Base-by-base conservation (phyloP, 2,888 invertebrate species). In the Thumatha senex region DNA sequence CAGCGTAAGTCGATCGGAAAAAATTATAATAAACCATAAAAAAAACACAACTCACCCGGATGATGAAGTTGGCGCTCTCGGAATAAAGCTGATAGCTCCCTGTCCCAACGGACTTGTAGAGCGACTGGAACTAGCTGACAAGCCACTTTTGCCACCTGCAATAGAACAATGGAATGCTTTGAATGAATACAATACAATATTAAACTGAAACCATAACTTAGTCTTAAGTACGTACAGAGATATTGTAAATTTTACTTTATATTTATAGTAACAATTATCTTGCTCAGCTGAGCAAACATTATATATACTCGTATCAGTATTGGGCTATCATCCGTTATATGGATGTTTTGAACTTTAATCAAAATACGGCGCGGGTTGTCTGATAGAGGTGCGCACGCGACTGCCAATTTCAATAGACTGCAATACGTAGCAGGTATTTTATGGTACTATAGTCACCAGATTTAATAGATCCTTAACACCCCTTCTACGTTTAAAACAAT, bases 51-150 rank as follows among this genome's bases (percentile, higher is more conserved):
- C 76, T 69, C 80, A 91, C 91, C 91, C 91, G 40, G 94, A 94
- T 69, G 94, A 93, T 56, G 93, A 92, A 40, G 92, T 90, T n/a
- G 90, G 92, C 35, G 89, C 90, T 52, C 92, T 79, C 34, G 92
- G 92, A 77, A 91, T 90, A 55, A 91, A 89, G 61, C 92, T 91
- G 58, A 89, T 80, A 29, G 81, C 81, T 42, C 89, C 88, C 64
- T 91, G 91, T 55, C 91, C 89, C 65, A 90, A 83, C 65, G 92
- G 90, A 82, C 93, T 92, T 68, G 93, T 92, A 31, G 92, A 92
- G 68, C 95, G 83, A 81, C 94, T 93, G 76, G 93, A 92, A 79
- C 94, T 87, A 67, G 94, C 89, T 41, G 92, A 92, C 47, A 91
- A 72, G 34, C 88, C 92, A 61, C 82, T 86, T 70, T 86, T 92